Percentiles rank a stretch among this genome's conserved stretches.
Evolutionary conservation across 1,140 invertebrate species (phyloP).

Genomic region (Spodoptera frugiperda): DNA sequence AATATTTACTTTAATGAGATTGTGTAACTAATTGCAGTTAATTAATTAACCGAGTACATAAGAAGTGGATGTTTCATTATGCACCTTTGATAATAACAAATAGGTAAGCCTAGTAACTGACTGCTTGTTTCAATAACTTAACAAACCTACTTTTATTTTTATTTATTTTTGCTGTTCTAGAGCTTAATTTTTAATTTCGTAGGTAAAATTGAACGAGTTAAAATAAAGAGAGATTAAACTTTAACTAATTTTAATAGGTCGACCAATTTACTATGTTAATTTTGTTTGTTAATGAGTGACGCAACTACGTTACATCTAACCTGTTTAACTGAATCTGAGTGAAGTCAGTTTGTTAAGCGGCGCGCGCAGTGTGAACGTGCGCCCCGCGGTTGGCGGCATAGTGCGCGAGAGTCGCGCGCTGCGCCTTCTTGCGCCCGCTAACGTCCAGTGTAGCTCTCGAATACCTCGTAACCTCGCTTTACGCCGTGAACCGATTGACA

Average conservation of each 20-base stretch:
- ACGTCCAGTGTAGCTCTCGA: constrained; percentile 22
- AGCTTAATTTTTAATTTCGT: too few relatives aligned
- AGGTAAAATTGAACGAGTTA: neutral
- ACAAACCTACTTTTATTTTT: too few relatives aligned
- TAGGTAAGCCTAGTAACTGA: too few relatives aligned
- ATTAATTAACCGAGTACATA: too few relatives aligned
- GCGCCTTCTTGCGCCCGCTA: constrained; percentile 46
- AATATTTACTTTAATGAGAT: too few relatives aligned
- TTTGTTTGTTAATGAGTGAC: constrained; percentile 65
- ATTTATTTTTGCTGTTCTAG: too few relatives aligned
- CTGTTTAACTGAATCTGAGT: constrained; percentile 47
- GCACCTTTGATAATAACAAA: too few relatives aligned
- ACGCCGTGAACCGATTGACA: neutral
- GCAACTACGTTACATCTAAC: constrained; percentile 57
- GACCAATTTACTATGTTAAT: constrained; percentile 40
- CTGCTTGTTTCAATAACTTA: too few relatives aligned
- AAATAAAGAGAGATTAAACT: too few relatives aligned
- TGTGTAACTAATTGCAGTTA: too few relatives aligned
- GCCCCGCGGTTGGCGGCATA: constrained; percentile 39
- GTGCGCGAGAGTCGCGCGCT: constrained; percentile 32
- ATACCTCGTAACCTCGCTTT: constrained; percentile 1
- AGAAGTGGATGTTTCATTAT: too few relatives aligned
- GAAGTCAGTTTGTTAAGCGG: constrained; percentile 56
- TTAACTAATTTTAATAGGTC: neutral
- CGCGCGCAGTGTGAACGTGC: constrained; percentile 65